Conservation (phyloP, 1,140 invertebrate species). For the Penaeus chinensis region DNA sequence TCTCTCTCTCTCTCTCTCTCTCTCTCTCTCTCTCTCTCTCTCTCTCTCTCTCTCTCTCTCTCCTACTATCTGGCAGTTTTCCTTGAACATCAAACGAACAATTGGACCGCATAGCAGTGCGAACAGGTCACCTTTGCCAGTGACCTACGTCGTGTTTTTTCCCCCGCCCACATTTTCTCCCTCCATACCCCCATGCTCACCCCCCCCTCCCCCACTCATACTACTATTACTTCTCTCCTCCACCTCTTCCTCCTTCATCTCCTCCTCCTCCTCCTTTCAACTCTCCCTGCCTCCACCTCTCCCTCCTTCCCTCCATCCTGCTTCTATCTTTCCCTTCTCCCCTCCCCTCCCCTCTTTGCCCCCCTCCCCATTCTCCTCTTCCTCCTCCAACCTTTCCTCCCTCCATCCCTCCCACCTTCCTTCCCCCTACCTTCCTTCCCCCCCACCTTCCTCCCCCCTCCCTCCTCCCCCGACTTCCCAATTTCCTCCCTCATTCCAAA, state of each 20-base stretch:
- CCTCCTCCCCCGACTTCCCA: background rate
- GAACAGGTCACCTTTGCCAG: too few species aligned
- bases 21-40: constrained; percentile 22
- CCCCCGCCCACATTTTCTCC: too few species aligned
- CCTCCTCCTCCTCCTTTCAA: background rate
- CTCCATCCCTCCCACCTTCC: background rate
- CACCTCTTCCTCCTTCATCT: background rate
- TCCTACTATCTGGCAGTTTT: too few species aligned
- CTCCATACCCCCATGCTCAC: too few species aligned
- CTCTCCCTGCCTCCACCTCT: background rate
- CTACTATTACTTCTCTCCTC: too few species aligned
- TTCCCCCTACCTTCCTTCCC: too few species aligned
- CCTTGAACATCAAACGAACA: too few species aligned
- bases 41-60: constrained; percentile 22
- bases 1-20: constrained; percentile 11
- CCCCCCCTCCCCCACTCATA: too few species aligned
- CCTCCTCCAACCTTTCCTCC: background rate
- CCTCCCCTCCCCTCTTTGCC: background rate
- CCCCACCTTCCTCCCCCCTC: too few species aligned
- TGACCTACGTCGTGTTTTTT: too few species aligned
- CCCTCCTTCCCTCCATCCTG: background rate
- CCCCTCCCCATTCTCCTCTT: background rate
- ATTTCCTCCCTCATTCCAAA: background rate
- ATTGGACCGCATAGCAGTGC: too few species aligned
- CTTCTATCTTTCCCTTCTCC: constrained; percentile 2